Evolutionary conservation across 2,888 invertebrate species (phyloP), one percentile per base, ranked within the genome.

Genomic region (Drosophila paracracens): DNA sequence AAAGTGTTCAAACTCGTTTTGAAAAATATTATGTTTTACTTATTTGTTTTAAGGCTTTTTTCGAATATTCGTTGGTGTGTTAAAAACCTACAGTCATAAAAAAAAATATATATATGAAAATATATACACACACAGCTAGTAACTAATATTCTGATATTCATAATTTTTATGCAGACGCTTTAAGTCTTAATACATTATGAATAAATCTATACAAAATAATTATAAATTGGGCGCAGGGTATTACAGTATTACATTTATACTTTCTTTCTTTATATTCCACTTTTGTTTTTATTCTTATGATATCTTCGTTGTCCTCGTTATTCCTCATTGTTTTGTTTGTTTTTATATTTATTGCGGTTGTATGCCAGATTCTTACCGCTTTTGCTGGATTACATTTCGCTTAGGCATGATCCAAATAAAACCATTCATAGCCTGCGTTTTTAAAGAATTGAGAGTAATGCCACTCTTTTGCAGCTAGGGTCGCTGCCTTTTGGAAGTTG

Each of bases 241-340:
- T 13, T 21, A 16, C 8, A 33, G 21, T 21, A 21, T 21, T 21
- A 16, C 8, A 33, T 31, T 21, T 1, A 0, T 4, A 11, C 10
- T n/a, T 8, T 16, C 48, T 11, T 56, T 16, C 11, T 25, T 56
- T 38, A 64, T 79, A 16, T 69, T 40, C 52, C 60, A 54, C 66
- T 59, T 61, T 62, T 70, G 61, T 67, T 71, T 73, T 62, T 46
- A 60, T 51, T 64, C 52, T 65, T 76, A 43, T 68, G 51, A 25
- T 52, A 31, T 50, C 56, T 58, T 60, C 57, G 40, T 40, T 67
- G 40, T 52, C 57, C 50, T 64, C 50, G 4, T 38, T 56, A n/a
- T 64, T 57, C 18, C 31, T 4, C 13, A 33, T 75, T 75, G 76
- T 59, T 60, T 46, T 60, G 51, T 16, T 46, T 25, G 13, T 16